Base-by-base conservation (phyloP, 2,113 vertebrate species). In the Hipposideros armiger region DNA sequence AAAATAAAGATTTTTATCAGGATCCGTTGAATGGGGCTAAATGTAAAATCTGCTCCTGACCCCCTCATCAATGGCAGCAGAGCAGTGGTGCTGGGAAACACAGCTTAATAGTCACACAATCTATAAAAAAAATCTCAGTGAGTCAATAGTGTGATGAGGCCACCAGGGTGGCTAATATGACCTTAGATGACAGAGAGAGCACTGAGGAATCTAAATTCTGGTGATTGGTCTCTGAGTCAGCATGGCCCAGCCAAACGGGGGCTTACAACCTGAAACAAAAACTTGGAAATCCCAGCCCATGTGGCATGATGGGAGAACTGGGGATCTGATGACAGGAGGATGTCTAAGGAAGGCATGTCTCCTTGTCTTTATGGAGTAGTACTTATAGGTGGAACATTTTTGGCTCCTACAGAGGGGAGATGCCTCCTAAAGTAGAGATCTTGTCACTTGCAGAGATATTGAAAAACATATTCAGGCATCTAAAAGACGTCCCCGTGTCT, bases 181-280 rank as follows among this genome's bases (percentile, higher is more conserved):
- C 66, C 45, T 60, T 32, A 66, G 77, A 22, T 22, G 42, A 32
- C 70, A 22, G 40, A 11, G 64, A 8, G 1, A 26, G 22, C 28
- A 14, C 14, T 10, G 0, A 26, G 58, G 52, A 42, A 6, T 73
- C 16, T 36, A 30, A 60, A 58, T 32, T 52, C 2, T 0, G 1
- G 10, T 1, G 9, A 19, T 16, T 16, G 28, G 36, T 19, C 56
- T 77, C 19, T 26, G 22, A 42, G 64, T 76, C 17, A 0, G 40
- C 36, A 20, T 5, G 7, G 19, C 54, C 56, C 70, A 42, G 77
- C 28, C 47, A 26, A 11, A 36, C 0, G 1, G 19, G 45, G 17
- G 26, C 52, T 20, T 28, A 58, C 14, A 64, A 19, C 62, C n/a
- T 30, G 17, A 40, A 60, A 45, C 40, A 36, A 26, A 88, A 7